Percentiles rank a stretch among this genome's conserved stretches.
Conservation (phyloP, 1,140 invertebrate species). For the Drosophila willistoni region DNA sequence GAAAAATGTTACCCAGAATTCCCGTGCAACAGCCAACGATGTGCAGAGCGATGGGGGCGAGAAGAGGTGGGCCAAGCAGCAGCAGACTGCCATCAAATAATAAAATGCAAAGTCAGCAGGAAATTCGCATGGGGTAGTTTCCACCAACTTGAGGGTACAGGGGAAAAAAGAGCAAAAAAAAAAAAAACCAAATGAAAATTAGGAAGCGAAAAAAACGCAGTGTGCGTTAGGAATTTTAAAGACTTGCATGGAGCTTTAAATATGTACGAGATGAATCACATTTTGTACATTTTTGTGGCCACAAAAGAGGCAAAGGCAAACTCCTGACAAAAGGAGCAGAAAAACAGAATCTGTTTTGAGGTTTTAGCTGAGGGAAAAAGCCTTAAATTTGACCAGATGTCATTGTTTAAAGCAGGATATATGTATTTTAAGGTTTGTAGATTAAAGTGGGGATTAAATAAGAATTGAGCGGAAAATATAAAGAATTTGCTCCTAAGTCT, state of each 20-base stretch:
- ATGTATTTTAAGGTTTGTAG: too few species aligned
- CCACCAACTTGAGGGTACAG: constrained; percentile 24
- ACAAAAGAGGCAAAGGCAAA: too few species aligned
- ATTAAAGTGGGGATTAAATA: too few species aligned
- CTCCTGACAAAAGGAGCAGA: too few species aligned
- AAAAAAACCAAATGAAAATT: not conserved
- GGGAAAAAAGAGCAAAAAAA: not conserved
- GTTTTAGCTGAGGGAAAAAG: too few species aligned
- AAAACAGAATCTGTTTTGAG: too few species aligned
- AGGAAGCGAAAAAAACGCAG: constrained; percentile 23
- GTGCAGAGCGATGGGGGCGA: not conserved
- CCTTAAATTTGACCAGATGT: too few species aligned
- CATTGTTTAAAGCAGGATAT: too few species aligned
- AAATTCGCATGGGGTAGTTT: constrained; percentile 57
- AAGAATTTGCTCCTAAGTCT: too few species aligned
- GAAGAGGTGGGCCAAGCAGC: constrained; percentile 16
- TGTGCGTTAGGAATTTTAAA: constrained; percentile 33
- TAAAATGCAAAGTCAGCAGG: constrained; percentile 67
- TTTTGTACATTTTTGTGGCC: too few species aligned
- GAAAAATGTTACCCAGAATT: constrained; percentile 1
- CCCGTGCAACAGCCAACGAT: not conserved
- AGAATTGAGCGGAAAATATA: too few species aligned
- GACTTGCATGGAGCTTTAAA: constrained; percentile 2
- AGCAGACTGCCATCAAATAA: constrained; percentile 55
- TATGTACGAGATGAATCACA: not conserved